phyloP scores from a whole-genome alignment of 1,140 invertebrate genomes.

The Medauroidea extradentata region DNA sequence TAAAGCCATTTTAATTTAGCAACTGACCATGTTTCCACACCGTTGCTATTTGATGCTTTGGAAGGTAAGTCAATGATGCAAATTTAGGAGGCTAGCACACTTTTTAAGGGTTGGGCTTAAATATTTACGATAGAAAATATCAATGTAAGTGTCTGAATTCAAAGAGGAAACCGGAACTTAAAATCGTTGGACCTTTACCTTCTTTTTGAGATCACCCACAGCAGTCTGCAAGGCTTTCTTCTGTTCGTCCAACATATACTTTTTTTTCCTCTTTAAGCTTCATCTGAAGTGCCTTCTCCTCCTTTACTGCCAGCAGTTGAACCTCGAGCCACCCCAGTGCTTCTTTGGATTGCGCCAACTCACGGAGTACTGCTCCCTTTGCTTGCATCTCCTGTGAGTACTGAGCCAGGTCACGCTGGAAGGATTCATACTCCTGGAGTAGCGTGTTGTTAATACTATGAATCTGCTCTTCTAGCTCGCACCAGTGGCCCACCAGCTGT shows the following conservation, averaged over 20 bases:
- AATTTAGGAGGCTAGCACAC: no score
- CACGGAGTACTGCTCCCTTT: not conserved
- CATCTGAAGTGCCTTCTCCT: slow-evolving; percentile 49
- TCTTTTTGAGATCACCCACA: slow-evolving; percentile 45
- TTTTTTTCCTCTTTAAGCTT: slow-evolving; percentile 51
- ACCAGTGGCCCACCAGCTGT: slow-evolving; percentile 44
- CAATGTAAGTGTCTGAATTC: no score
- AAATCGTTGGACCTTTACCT: no score
- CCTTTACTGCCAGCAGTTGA: slow-evolving; percentile 48
- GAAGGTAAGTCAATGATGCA: no score
- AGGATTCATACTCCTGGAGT: slow-evolving; percentile 27
- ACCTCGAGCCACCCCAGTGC: slow-evolving; percentile 42
- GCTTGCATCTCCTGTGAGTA: no score
- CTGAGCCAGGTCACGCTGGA: not conserved
- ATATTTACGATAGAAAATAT: no score
- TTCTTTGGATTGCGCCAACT: slow-evolving; percentile 12
- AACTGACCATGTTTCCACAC: no score
- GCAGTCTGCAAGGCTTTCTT: slow-evolving; percentile 45
- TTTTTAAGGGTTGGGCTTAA: no score
- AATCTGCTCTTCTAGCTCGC: slow-evolving; percentile 42
- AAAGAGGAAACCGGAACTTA: no score
- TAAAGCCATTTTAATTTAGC: no score
- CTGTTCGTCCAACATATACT: slow-evolving; percentile 46
- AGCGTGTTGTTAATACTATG: slow-evolving; percentile 34
- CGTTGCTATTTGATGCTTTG: no score